Base-by-base conservation (phyloP, 2,888 invertebrate species). In the Anticlea derivata region DNA sequence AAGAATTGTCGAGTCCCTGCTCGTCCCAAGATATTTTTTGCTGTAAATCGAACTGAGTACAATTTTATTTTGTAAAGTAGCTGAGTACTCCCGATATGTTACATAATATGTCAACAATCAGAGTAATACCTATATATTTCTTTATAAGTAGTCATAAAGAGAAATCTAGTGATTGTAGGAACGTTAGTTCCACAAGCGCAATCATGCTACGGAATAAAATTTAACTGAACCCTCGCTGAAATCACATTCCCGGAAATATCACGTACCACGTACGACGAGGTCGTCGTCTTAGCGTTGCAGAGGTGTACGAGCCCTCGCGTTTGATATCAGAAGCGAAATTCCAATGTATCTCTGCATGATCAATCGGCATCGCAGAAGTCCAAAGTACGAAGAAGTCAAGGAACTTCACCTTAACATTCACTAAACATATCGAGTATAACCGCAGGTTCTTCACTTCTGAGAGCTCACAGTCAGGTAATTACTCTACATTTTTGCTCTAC, bases 131-230 rank as follows among this genome's bases (percentile, higher is more conserved):
- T 17, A 3, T 17, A 17, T 7, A 7, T n/a, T 26, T n/a, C 11
- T 45, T 30, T 11, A 37, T 23, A 7, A 12, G 2, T 3, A 23
- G 30, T 11, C 11, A 10, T 35, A 33, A 26, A 33, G 10, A 24
- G 8, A 31, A 39, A 37, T 35, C 47, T 46, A 46, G 30, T 10
- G 23, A 39, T 47, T 39, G 33, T 13, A 26, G 17, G 6, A n/a
- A n/a, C 31, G 31, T 22, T 38, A 23, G 20, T 31, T 7, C 33
- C 20, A 13, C 39, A 22, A 10, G 27, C n/a, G 34, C 27, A 33
- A 45, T 31, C 39, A 45, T 50, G 33, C 33, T 22, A 40, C 29
- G 46, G 31, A 41, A 46, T 51, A 45, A 51, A 51, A 46, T 51
- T 51, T 46, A 46, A 41, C 35, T 35, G 30, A 50, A 45, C 39